phyloP scores from a whole-genome alignment of 2,113 vertebrate species.

The Nicator chloris region DNA sequence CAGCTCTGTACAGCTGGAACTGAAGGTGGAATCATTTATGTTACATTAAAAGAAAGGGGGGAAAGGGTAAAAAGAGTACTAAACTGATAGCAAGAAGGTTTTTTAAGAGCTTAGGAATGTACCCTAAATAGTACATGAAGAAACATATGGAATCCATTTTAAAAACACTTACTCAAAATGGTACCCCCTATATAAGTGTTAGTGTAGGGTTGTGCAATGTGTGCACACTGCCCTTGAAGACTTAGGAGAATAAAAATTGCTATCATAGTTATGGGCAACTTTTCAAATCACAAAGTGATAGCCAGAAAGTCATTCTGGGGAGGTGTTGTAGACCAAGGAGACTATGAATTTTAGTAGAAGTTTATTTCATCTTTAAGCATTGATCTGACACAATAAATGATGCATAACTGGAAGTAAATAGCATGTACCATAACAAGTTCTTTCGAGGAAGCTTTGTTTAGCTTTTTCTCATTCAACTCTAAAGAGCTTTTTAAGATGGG shows the following conservation, averaged over 20 bases:
- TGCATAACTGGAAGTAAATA: not conserved
- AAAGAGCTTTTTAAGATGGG: not conserved
- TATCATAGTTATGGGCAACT: not conserved
- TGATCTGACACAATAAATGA: not conserved
- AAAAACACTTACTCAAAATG: not conserved
- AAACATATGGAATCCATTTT: not conserved
- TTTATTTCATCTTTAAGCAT: not conserved
- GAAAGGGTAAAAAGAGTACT: not conserved
- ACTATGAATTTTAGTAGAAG: not conserved
- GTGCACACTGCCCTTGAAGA: not conserved
- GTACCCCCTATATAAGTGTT: not conserved
- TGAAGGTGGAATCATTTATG: not conserved
- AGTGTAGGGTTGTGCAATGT: not conserved
- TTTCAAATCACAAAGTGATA: not conserved
- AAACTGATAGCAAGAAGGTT: not conserved
- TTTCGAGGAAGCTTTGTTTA: not conserved
- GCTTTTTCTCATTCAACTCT: not conserved
- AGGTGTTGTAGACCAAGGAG: not conserved
- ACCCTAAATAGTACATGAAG: not conserved
- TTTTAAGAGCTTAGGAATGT: not conserved
- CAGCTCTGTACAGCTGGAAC: not conserved
- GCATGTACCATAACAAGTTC: not conserved
- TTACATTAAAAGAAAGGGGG: not conserved
- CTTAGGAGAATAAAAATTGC: not conserved
- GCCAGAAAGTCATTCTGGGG: not conserved